Conservation (phyloP, 2,113 vertebrate genomes). For the Rhagologus leucostigma region DNA sequence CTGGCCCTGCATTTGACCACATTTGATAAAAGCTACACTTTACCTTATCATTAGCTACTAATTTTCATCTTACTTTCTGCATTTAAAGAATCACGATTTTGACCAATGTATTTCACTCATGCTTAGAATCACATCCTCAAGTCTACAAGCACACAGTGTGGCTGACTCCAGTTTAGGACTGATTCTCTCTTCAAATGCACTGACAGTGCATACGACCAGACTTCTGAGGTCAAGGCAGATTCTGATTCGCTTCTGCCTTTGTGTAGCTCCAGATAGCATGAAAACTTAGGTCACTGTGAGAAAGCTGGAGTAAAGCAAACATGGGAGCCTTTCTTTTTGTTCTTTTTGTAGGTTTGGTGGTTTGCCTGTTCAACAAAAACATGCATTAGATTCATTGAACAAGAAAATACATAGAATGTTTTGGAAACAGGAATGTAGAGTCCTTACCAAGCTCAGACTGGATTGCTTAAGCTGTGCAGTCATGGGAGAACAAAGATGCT, state of each 20-base stretch:
- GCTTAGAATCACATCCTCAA: not conserved
- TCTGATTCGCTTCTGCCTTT: not conserved
- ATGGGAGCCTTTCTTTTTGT: not conserved
- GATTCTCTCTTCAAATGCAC: not conserved
- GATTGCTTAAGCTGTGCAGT: not conserved
- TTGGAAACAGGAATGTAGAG: not conserved
- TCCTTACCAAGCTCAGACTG: not conserved
- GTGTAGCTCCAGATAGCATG: not conserved
- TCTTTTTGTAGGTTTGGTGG: not conserved
- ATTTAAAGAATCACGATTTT: not conserved
- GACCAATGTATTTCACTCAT: not conserved
- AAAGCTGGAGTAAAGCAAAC: not conserved
- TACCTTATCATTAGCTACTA: not conserved
- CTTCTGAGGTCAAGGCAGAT: not conserved
- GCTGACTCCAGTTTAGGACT: not conserved
- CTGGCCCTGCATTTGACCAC: not conserved
- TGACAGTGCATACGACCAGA: not conserved
- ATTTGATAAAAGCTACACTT: not conserved
- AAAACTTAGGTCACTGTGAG: not conserved
- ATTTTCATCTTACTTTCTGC: not conserved
- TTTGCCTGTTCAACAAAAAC: not conserved
- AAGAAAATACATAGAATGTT: not conserved
- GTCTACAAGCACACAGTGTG: not conserved
- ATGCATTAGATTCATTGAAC: not conserved
- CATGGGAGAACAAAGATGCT: not conserved